Base-by-base conservation (phyloP, 1,140 invertebrate genomes). In the Papilio helenus region DNA sequence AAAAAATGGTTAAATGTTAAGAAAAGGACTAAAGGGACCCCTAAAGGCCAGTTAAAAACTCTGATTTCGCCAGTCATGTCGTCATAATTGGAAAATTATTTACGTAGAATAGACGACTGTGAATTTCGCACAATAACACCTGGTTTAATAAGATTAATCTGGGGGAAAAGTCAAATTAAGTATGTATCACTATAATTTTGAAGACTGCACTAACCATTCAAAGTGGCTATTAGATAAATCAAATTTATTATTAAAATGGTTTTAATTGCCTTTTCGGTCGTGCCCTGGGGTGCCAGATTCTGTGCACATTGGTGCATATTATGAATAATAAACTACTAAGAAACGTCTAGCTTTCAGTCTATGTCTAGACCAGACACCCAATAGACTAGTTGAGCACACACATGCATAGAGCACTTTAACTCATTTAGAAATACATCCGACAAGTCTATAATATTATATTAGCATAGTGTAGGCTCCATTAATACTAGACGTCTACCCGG, bases 361-460 rank as follows among this genome's bases (percentile, higher is more conserved):
- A 49, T 16, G 23, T 29, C 12, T 65, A 65, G 23, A 14, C 1
- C 23, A 34, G 20, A 29, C 61, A 7, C 55, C 20, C 12, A 65
- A 34, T 65, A 5, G 26, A 29, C 26, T 58, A 23, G 55, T 26
- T 16, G 23, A 29, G 10, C 9, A 65, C 20, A 65, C 29, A 16
- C 14, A 65, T 16, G 12, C 3, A 34, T n/a, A 55, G 4, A n/a
- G 1, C 34, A 39, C 7, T 7, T 39, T 65, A 29, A 65, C 26
- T 65, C 12, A 26, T 65, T 65, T 65, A 65, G 61, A 65, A 65
- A 65, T 29, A 29, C 61, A 65, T 65, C 61, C 61, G 26, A 29
- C 61, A 29, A 29, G 61, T 23, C 8, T 12, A 20, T n/a, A n/a
- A n/a, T 61, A 23, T 23, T 26, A 65, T 34, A 65, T 65, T 65